Conservation (phyloP, 2,797 vertebrate genomes). For the Heliangelus exortis region DNA sequence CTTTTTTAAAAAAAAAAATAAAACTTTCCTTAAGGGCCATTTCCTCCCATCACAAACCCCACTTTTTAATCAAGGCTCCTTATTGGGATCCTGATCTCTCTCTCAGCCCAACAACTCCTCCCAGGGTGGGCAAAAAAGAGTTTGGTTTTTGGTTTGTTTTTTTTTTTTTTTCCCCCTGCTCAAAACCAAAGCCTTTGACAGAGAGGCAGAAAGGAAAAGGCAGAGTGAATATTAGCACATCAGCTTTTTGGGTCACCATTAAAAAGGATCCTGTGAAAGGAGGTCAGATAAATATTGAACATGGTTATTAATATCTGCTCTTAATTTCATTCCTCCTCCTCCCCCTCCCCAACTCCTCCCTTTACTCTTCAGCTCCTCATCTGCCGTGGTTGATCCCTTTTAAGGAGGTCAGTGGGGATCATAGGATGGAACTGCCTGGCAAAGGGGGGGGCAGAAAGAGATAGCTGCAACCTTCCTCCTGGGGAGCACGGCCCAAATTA, state of each 20-base stretch:
- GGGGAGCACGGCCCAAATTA: background rate
- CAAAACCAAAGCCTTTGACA: constrained; percentile 21
- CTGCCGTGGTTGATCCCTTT: constrained; percentile 56
- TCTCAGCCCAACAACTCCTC: background rate
- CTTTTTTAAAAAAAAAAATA: background rate
- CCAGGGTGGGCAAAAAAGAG: background rate
- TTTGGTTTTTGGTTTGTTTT: too few species aligned
- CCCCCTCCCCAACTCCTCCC: background rate
- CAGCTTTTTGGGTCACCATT: constrained; percentile 69
- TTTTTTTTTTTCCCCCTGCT: background rate
- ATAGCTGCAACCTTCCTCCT: background rate
- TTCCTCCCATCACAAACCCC: background rate
- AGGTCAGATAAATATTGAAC: constrained; percentile 80
- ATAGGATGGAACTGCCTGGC: background rate
- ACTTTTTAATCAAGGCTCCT: background rate
- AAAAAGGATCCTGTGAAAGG: constrained; percentile 70
- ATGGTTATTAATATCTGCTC: constrained; percentile 75
- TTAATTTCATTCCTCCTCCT: constrained; percentile 70
- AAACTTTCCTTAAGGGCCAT: background rate
- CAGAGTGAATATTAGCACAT: constrained; percentile 37
- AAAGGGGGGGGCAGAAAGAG: background rate
- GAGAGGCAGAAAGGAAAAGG: background rate
- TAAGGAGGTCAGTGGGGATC: constrained; percentile 59
- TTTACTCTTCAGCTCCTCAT: constrained; percentile 23
- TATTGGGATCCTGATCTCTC: background rate